Percentiles rank a stretch among this genome's conserved stretches.
phyloP scores from a whole-genome alignment of 2,113 vertebrate genomes.

The Eulemur rufifrons region DNA sequence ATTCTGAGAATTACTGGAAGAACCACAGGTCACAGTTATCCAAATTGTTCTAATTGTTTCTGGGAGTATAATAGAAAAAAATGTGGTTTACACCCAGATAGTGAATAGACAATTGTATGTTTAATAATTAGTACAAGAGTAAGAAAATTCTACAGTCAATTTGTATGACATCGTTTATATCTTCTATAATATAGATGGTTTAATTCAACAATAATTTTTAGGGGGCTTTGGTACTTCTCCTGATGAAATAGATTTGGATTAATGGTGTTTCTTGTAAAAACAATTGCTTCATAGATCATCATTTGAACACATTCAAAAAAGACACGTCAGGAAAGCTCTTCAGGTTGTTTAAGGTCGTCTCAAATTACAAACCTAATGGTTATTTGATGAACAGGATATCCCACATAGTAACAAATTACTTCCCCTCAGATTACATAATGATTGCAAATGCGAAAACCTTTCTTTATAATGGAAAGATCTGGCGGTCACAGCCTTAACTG shows the following conservation, averaged over 20 bases:
- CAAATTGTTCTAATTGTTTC: neutral
- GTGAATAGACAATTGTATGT: neutral
- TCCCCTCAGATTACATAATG: neutral
- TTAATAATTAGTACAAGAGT: neutral
- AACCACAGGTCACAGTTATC: neutral
- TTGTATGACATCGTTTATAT: neutral
- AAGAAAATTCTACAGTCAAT: neutral
- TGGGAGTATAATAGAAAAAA: neutral
- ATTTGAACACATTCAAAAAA: neutral
- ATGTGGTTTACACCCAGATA: neutral
- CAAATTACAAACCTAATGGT: neutral
- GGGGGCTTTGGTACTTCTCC: neutral
- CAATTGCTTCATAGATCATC: neutral
- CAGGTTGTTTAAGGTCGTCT: neutral
- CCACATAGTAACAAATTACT: neutral
- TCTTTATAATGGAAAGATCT: neutral
- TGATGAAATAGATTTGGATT: neutral
- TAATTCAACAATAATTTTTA: neutral
- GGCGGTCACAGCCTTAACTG: neutral
- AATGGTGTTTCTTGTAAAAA: neutral
- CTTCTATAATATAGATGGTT: neutral
- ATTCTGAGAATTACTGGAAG: neutral
- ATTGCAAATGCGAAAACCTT: neutral
- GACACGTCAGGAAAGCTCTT: neutral
- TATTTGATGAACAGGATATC: neutral